Evolutionary conservation across 2,797 vertebrate genomes (phyloP).

Genomic region (Platyrinchus mystaceus): DNA sequence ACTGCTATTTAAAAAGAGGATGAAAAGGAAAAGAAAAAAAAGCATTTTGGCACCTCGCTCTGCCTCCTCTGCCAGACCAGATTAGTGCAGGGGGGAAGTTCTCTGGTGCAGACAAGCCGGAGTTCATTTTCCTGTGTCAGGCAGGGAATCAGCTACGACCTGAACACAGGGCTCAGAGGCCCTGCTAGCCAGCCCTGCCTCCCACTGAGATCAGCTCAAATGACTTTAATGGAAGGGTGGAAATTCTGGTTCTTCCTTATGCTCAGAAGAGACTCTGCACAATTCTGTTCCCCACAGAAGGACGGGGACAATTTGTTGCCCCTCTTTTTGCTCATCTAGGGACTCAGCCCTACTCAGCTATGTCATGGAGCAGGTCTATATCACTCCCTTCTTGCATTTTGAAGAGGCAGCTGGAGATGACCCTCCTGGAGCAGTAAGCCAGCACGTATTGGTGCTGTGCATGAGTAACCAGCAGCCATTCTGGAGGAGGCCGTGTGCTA

Average conservation of each 20-base stretch:
- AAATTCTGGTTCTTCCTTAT: background rate
- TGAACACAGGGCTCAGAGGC: rapidly evolving
- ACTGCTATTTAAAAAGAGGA: conserved; percentile 54
- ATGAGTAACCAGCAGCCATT: conserved; percentile 53
- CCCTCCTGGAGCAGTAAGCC: background rate
- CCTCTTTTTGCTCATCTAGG: background rate
- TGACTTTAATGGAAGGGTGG: background rate
- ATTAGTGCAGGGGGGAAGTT: background rate
- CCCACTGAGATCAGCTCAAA: background rate
- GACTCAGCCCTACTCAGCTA: background rate
- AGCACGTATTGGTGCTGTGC: background rate
- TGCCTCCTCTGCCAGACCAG: conserved; percentile 41
- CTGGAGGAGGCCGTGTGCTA: background rate
- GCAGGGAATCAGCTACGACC: background rate
- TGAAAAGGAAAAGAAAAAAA: conserved; percentile 22
- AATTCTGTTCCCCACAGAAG: background rate
- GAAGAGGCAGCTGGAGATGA: background rate
- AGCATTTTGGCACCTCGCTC: background rate
- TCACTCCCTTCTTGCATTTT: background rate
- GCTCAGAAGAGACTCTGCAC: background rate
- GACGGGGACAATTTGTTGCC: background rate
- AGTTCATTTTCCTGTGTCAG: background rate
- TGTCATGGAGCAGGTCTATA: background rate
- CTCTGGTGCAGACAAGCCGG: background rate
- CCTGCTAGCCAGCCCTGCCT: background rate